These are phyloP conservation scores for Portevinia maculata DNA, from an alignment of 2,888 invertebrate genomes.

Conservation along the genomic window DNA sequence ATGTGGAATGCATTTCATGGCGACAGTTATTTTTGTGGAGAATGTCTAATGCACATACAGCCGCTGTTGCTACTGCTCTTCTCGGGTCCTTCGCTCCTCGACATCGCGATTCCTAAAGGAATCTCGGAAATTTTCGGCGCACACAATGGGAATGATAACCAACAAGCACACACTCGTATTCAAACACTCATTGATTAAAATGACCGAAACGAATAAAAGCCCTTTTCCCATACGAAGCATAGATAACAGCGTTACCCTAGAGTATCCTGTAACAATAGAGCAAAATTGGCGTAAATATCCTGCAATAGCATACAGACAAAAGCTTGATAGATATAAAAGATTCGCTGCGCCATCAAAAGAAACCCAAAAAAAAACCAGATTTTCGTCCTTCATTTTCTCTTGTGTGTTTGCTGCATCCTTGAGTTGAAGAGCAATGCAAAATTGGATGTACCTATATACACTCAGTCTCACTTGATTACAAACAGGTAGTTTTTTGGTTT, in stretches of 20 bases:
- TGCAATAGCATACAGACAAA: slow-evolving; percentile 68
- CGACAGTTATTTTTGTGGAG: slow-evolving; percentile 67
- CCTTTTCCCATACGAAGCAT: slow-evolving; percentile 26
- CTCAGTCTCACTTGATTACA: no score
- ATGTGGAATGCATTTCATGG: slow-evolving; percentile 71
- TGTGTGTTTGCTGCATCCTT: slow-evolving; percentile 32
- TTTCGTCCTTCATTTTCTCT: slow-evolving; percentile 31
- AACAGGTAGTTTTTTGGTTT: no score
- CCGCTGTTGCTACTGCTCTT: slow-evolving; percentile 35
- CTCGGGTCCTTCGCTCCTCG: slow-evolving; percentile 7
- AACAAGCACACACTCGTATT: slow-evolving; percentile 41
- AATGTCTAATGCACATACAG: slow-evolving; percentile 67
- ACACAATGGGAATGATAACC: slow-evolving; percentile 28
- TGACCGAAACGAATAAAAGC: slow-evolving; percentile 69
- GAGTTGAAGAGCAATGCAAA: slow-evolving; percentile 55
- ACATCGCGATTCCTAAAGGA: slow-evolving; percentile 28
- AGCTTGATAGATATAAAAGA: slow-evolving; percentile 72
- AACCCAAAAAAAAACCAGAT: slow-evolving; percentile 24
- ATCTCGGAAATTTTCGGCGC: slow-evolving; percentile 46
- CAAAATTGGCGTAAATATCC: slow-evolving; percentile 73
- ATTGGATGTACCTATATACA: slow-evolving; percentile 46
- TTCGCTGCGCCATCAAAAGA: slow-evolving; percentile 49
- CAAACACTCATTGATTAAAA: slow-evolving; percentile 72
- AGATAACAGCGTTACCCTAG: slow-evolving; percentile 52
- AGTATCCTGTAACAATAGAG: slow-evolving; percentile 69